Evolutionary conservation across 2,888 invertebrate genomes (phyloP), one percentile per base, ranked within the genome.

Genomic region (Pollenia amentaria): DNA sequence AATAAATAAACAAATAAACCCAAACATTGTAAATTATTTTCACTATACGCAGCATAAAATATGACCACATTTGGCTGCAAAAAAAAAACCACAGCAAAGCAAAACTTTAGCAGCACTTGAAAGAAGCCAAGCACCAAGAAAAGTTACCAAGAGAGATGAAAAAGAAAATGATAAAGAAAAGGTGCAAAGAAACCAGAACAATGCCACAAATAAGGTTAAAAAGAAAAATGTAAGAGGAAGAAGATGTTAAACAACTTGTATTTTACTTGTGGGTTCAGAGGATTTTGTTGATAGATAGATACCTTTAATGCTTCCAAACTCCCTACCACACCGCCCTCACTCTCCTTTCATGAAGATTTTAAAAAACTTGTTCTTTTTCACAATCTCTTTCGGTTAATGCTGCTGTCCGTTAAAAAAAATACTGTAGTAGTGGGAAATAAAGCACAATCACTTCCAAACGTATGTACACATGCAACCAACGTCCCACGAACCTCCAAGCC

Each of bases 241-340:
- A 76, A 21, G 72, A 72, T 55, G 42, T 57, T 83, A 16, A n/a
- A 69, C 77, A 62, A 70, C 77, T 77, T 83, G 70, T n/a, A 42
- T 55, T 67, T 72, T 64, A 60, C 72, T 84, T 72, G 77, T 84
- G 83, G 83, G 83, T 77, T 78, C 83, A 84, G 29, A 29, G 83
- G 77, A 77, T 78, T 84, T 81, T 69, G 48, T 65, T 64, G 70
- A 21, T 51, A 29, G 51, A 46, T 67, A n/a, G 16, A 48, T 62
- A 40, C 72, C 65, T 80, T 65, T 69, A 46, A 55, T 44, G 10
- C 18, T 69, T 18, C 42, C 29, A 29, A 29, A 38, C 75, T 48
- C 9, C 60, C 46, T 7, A 6, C 75, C 46, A 2, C 42, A 11
- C 21, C 18, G 18, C 18, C 60, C 11, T 44, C 14, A 16, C 12